Evolutionary conservation across 2,888 invertebrate genomes (phyloP), one percentile per base, ranked within the genome.

Genomic region (Dasypogon diadema): DNA sequence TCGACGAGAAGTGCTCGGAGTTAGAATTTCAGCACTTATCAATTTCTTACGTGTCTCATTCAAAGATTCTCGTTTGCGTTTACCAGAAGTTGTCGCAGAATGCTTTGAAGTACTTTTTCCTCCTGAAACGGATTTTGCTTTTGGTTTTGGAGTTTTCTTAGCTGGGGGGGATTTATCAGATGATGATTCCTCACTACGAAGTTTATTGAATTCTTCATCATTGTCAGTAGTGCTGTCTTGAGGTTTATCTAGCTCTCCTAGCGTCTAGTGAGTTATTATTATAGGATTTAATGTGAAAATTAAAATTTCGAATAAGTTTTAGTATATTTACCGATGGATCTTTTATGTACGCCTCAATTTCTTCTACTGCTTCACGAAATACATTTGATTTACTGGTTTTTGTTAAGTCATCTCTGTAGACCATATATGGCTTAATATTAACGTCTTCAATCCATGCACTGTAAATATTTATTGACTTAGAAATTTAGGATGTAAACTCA

Each of bases 391-490:
- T 95, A 85, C 90, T 91, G 0, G 92, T 90, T 84, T 92, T 92
- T 73, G 90, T 88, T 76, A 95, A 88, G 81, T 92, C 91, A 24
- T 93, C 93, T 85, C 95, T 95, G 84, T 89, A 92, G 77, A 92
- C 91, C 12, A 90, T 89, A 84, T 96, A 97, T 0, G 92, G 92
- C 85, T 93, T 94, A 72, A 97, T 92, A 82, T 92, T 92, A 79
- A 89, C 89, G 80, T 93, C 92, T 83, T 95, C 95, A 79, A 97
- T 95, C 95, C 96, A 97, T 4, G 95, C 96, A 87, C 95, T 95
- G 87, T 73, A 84, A 84, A 54, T 74, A 12, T 30, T 0, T 30
- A 6, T 30, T n/a, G 14, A 21, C 14, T 65, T 18, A 37, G n/a
- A 2, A 37, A 37, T 37, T 37, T 12, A n/a, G 37, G n/a, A n/a